These are phyloP conservation scores for Flabesymbios commensalis DNA, from an alignment of 2,888 invertebrate genomes.

Conservation along the genomic window DNA sequence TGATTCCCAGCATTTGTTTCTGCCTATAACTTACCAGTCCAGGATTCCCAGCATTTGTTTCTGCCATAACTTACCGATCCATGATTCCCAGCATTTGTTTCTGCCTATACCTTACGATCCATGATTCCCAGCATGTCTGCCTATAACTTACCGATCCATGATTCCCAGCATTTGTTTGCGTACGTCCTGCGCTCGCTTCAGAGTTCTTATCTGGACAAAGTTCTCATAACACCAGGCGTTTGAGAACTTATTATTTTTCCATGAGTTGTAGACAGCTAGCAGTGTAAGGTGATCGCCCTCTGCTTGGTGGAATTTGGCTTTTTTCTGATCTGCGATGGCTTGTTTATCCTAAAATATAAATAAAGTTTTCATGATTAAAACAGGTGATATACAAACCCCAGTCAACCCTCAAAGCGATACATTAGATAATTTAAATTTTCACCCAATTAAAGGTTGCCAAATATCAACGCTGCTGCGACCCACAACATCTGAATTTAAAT, in stretches of 20 bases:
- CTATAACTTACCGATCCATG: conserved; percentile 78
- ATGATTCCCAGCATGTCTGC: too few relatives aligned
- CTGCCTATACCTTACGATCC: too few relatives aligned
- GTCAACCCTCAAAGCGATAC: not conserved
- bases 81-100: too few relatives aligned
- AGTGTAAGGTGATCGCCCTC: conserved; percentile 98
- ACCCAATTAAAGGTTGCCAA: too few relatives aligned
- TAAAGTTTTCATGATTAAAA: not conserved
- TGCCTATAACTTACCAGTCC: too few relatives aligned
- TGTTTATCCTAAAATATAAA: conserved; percentile 52
- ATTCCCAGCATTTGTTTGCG: conserved; percentile 95
- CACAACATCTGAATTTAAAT: not conserved
- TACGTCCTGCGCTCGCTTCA: conserved; percentile 97
- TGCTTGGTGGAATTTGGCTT: conserved; percentile 98
- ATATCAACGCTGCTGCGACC: not conserved
- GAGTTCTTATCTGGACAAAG: conserved; percentile 94
- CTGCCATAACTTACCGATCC: too few relatives aligned
- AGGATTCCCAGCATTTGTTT: too few relatives aligned
- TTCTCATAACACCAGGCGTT: conserved; percentile 99
- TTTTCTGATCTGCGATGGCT: conserved; percentile 96
- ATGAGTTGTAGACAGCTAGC: conserved; percentile 97
- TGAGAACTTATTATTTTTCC: conserved; percentile 98
- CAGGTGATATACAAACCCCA: not conserved
- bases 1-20: too few relatives aligned
- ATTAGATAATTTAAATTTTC: not conserved